A percentile compares a stretch with the other conserved stretches of the same genome.
phyloP scores from a whole-genome alignment of 2,113 vertebrate genomes.

The Esox niger region DNA sequence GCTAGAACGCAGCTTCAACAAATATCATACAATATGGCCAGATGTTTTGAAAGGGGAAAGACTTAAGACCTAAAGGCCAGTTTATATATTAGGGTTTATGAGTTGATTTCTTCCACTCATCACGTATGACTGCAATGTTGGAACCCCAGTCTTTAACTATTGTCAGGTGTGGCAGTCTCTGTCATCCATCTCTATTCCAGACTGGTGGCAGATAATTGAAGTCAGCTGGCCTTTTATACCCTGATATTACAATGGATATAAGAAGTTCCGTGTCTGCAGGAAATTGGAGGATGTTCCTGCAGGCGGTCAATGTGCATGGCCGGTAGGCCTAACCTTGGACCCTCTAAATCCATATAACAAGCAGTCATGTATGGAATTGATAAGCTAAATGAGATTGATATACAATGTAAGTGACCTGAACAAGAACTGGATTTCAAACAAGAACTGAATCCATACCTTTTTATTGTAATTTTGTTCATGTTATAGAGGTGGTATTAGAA shows the following conservation, averaged over 20 bases:
- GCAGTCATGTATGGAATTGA: not conserved
- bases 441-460: too few relatives aligned
- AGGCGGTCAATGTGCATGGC: conserved; percentile 23
- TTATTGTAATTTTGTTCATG: too few relatives aligned
- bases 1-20: not conserved
- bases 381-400: not conserved
- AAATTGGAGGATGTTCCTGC: conserved; percentile 57
- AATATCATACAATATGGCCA: not conserved
- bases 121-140: conserved; percentile 37
- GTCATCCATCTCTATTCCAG: conserved; percentile 44
- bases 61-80: conserved; percentile 10
- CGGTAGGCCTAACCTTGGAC: conserved; percentile 13
- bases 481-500: too few relatives aligned
- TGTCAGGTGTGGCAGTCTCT: conserved; percentile 51
- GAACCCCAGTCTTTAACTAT: conserved; percentile 31
- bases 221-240: conserved; percentile 47
- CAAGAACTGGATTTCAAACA: too few relatives aligned
- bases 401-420: not conserved
- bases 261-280: conserved; percentile 51
- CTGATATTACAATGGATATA: conserved; percentile 41
- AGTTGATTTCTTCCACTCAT: conserved; percentile 39
- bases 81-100: conserved; percentile 32
- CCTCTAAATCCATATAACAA: conserved; percentile 10
- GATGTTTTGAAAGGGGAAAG: not conserved
- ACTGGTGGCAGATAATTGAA: conserved; percentile 46